phyloP scores from a whole-genome alignment of 2,888 invertebrate genomes.

The Odontocerum albicorne region DNA sequence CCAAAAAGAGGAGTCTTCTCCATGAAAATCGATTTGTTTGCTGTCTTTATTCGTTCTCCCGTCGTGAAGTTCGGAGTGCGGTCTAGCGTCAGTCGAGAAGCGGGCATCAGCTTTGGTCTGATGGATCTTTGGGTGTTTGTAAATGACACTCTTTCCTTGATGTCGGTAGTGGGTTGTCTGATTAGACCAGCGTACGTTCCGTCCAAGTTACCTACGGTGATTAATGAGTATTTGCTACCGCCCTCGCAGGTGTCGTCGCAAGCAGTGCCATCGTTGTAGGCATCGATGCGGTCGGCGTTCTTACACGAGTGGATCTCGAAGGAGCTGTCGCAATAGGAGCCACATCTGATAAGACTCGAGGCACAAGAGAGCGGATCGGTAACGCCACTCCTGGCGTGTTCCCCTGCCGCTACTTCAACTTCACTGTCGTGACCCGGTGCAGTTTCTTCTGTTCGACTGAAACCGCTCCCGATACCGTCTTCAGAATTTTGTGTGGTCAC shows the following conservation, averaged over 20 bases:
- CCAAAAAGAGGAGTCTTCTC: conserved; percentile 51
- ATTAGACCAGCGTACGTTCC: conserved; percentile 46
- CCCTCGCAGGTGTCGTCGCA: conserved; percentile 65
- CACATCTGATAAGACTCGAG: conserved; percentile 76
- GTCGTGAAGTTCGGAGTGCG: conserved; percentile 56
- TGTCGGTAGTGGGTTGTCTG: conserved; percentile 46
- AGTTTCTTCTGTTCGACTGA: neutral
- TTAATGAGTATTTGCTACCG: conserved; percentile 78
- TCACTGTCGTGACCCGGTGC: conserved; percentile 81
- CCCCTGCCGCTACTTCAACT: conserved; percentile 69
- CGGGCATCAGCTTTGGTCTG: conserved; percentile 56
- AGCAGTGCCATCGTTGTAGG: conserved; percentile 42
- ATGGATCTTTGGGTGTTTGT: conserved; percentile 53
- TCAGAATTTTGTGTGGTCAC: too few relatives aligned
- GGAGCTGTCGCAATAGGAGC: conserved; percentile 69
- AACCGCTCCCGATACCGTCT: too few relatives aligned
- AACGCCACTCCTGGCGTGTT: conserved; percentile 68
- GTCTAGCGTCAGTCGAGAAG: conserved; percentile 56
- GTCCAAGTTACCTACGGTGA: conserved; percentile 53
- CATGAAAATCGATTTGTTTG: conserved; percentile 59
- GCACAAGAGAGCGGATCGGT: conserved; percentile 71
- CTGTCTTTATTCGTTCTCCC: conserved; percentile 61
- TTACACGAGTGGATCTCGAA: conserved; percentile 44
- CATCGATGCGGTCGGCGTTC: conserved; percentile 36
- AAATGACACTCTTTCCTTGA: conserved; percentile 59